A percentile compares a stretch with the other conserved stretches of the same genome.
Evolutionary conservation across 2,888 invertebrate genomes (phyloP).

Genomic region (Aquatica leii): DNA sequence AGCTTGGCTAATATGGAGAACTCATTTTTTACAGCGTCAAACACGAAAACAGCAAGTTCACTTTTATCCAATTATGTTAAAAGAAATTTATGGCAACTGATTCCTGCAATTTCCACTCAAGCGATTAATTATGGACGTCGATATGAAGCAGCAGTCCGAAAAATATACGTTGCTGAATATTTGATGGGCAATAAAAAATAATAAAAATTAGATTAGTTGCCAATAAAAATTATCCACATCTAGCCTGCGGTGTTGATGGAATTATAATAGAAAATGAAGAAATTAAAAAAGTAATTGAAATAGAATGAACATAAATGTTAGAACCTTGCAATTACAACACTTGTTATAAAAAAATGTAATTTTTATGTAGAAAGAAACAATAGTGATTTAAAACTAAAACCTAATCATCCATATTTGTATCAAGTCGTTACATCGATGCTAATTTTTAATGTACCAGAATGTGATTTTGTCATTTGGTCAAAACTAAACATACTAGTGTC

Average conservation of each 20-base stretch:
- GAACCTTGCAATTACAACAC: neutral
- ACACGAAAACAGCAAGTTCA: slow-evolving; percentile 3
- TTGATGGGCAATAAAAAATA: neutral
- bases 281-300: neutral
- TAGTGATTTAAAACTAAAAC: neutral
- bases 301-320: neutral
- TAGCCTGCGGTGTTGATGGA: too few species aligned
- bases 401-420: neutral
- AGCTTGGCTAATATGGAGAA: neutral
- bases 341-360: neutral
- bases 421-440: neutral
- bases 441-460: neutral
- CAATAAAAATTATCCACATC: too few species aligned
- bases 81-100: slow-evolving; percentile 13
- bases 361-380: neutral
- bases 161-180: neutral
- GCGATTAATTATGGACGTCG: slow-evolving; percentile 4
- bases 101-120: neutral
- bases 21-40: slow-evolving; percentile 11
- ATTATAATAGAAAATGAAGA: neutral
- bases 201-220: neutral
- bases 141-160: neutral
- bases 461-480: neutral
- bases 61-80: slow-evolving; percentile 11
- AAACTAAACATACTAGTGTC: neutral